Evolutionary conservation across 2,888 invertebrate genomes (phyloP), one percentile per base, ranked within the genome.

Genomic region (Doris montereyensis): DNA sequence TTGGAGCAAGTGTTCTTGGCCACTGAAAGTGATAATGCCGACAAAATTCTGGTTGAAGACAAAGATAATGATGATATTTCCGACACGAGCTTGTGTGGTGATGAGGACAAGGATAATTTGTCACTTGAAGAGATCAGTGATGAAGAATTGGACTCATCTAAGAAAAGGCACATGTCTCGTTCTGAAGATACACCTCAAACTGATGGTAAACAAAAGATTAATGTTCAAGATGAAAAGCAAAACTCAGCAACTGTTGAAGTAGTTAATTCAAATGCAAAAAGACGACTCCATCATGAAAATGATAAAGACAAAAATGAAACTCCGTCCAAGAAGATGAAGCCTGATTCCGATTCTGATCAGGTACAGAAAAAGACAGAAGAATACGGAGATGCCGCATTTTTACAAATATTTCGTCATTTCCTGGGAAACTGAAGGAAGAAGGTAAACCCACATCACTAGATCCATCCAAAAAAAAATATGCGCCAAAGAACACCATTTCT

Each of bases 51-150:
- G 17, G 79, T 70, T n/a, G 76, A 79, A 21, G 79, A 79, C 68
- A 79, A 79, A 58, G 79, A 79, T 30, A 79, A 79, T 65, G 79
- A 79, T 72, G 71, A 76, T 32, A 76, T 79, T 30, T 79, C 79
- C 30, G 79, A 79, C 35, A 41, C 76, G 1, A 79, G 79, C 41
- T 28, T 79, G 13, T 79, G 75, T 65, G 76, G 76, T 65, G 76
- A 79, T 76, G 75, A 79, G 52, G 78, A 21, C 8, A 62, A 65
- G 17, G 67, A 41, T 28, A 79, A 79, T 21, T 52, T 79, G 24
- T 79, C 79, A 24, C 32, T 79, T 28, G 79, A 79, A 32, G 79
- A 79, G 70, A 79, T 79, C 52, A 79, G 79, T 79, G 79, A 79
- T 62, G 79, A 79, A 71, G 79, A 79, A 30, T 28, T 79, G 13